Base-by-base conservation (phyloP, 2,797 vertebrate species). In the Valencia hispanica region DNA sequence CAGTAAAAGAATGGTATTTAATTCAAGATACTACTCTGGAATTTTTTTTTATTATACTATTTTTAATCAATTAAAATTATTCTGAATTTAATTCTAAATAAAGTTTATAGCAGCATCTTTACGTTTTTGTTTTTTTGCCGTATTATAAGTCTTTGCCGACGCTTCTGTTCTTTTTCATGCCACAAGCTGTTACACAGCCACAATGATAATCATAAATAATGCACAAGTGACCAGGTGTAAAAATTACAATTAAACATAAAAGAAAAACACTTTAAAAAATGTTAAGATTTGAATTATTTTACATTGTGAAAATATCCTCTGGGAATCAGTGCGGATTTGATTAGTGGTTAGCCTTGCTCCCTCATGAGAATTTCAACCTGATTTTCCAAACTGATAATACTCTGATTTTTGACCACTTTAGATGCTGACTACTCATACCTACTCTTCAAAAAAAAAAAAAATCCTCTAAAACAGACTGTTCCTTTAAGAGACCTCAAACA, bases 401-500 rank as follows among this genome's bases (percentile, higher is more conserved):
- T n/a, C 36, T 66, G 20, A 25, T n/a, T 66, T 66, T 66, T n/a
- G 36, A 14, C 34, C 63, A 41, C 22, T 41, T 41, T n/a, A 66
- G 6, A 34, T 50, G 39, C 32, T 34, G 20, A 14, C 9, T 34
- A 66, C 48, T 70, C 15, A 25, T 50, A 36, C 8, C 68, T 50
- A 25, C 30, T 34, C 32, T 70, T 70, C 27, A 70, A 70, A 51
- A 50, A 50, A 11, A 32, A 39, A 39, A 39, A 39, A 3, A 39
- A 39, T n/a, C n/a, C n/a, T n/a, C n/a, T n/a, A 39, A 39, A 39
- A 48, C 32, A 6, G 32, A 34, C 68, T 47, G 11, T 30, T 27
- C 68, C 34, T 69, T 48, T 69, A 85, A 90, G 75, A 92, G 88
- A 93, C 91, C 91, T 93, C 92, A 94, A 87, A 93, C 83, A 79